These are phyloP conservation scores for Lagenorhynchus albirostris DNA, from an alignment of 2,113 vertebrate species.

Conservation along the genomic window DNA sequence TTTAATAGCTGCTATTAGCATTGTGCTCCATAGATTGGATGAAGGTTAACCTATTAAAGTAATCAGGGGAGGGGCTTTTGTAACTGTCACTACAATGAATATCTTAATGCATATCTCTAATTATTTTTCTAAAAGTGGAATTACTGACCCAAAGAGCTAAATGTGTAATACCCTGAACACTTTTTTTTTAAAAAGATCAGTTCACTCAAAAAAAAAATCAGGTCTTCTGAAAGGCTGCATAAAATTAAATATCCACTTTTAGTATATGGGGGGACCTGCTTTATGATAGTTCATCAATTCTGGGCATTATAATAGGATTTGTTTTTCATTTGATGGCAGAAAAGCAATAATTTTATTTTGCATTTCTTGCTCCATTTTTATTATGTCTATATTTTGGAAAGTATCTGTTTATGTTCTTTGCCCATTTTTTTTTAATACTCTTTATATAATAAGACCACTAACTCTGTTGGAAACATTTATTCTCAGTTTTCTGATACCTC, in stretches of 20 bases:
- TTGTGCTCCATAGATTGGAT: neutral
- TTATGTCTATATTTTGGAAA: neutral
- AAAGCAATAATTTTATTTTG: neutral
- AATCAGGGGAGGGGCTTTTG: neutral
- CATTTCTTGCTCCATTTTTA: neutral
- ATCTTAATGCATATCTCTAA: neutral
- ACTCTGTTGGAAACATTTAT: neutral
- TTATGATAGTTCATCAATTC: neutral
- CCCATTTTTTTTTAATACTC: neutral
- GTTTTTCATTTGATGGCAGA: neutral
- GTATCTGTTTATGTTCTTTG: neutral
- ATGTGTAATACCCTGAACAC: neutral
- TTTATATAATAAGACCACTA: neutral
- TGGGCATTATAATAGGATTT: neutral
- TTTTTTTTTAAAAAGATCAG: neutral
- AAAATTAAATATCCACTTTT: neutral
- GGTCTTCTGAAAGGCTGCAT: neutral
- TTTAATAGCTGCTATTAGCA: neutral
- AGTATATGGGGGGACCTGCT: neutral
- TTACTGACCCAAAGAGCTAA: neutral
- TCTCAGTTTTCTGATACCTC: neutral
- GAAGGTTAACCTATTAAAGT: neutral
- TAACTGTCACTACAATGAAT: neutral
- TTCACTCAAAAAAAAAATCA: neutral
- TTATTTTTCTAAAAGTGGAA: slow-evolving; percentile 21